These are phyloP conservation scores for Sceliomorpha sp. DNA, from an alignment of 2,888 invertebrate genomes.

Conservation along the genomic window DNA sequence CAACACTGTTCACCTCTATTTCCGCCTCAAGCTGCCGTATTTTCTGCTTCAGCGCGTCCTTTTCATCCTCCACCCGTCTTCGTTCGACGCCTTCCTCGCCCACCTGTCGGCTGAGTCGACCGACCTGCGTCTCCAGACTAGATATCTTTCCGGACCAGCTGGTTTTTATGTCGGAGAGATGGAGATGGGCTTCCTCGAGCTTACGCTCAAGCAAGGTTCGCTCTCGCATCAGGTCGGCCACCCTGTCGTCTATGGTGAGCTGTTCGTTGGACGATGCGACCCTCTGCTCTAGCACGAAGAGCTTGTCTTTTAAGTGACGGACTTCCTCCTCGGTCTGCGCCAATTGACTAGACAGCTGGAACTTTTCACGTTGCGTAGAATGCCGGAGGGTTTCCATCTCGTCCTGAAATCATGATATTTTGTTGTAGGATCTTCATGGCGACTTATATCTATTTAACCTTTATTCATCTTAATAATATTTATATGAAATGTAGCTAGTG, in stretches of 20 bases:
- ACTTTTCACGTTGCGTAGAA: slow-evolving; percentile 87
- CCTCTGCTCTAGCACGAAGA: slow-evolving; percentile 81
- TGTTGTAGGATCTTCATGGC: not conserved
- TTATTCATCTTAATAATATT: no score
- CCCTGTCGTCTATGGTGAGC: slow-evolving; percentile 81
- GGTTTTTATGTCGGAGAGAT: slow-evolving; percentile 93
- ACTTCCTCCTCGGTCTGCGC: slow-evolving; percentile 89
- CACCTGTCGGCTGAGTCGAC: slow-evolving; percentile 89
- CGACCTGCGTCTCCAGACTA: slow-evolving; percentile 93
- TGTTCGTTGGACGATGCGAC: slow-evolving; percentile 79
- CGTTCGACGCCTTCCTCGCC: slow-evolving; percentile 92
- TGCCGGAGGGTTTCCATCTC: slow-evolving; percentile 89
- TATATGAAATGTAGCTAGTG: not conserved
- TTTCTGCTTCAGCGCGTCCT: slow-evolving; percentile 85
- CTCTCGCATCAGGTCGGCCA: slow-evolving; percentile 83
- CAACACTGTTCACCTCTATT: slow-evolving; percentile 85
- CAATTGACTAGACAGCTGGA: slow-evolving; percentile 85
- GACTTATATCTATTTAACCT: no score
- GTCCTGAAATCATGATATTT: slow-evolving; percentile 82
- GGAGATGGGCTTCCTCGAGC: slow-evolving; percentile 91
- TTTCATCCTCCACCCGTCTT: slow-evolving; percentile 86
- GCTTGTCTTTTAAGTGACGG: slow-evolving; percentile 85
- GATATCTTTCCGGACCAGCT: slow-evolving; percentile 96
- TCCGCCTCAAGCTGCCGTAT: slow-evolving; percentile 85
- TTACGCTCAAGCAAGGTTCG: slow-evolving; percentile 87